A percentile compares a stretch with the other conserved stretches of the same genome.
Evolutionary conservation across 2,888 invertebrate species (phyloP).

Genomic region (Galerucella pusilla): DNA sequence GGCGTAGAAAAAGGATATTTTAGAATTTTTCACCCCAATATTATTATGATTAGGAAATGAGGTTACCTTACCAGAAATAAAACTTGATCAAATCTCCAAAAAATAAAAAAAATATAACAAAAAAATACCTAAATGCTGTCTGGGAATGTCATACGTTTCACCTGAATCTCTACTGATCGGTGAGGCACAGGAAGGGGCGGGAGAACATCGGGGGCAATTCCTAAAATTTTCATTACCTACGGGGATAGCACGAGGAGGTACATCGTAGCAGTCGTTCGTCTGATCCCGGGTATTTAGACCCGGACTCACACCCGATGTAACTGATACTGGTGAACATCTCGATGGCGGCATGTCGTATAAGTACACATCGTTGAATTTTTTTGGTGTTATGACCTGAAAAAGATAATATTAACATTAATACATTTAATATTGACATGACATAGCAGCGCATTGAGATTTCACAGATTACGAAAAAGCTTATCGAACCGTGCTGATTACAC

Average conservation of each 20-base stretch:
- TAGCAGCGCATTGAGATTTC: too few species aligned
- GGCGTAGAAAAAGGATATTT: too few species aligned
- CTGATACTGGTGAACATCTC: conserved; percentile 58
- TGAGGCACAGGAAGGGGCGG: conserved; percentile 65
- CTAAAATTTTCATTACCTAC: conserved; percentile 67
- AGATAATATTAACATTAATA: conserved; percentile 34
- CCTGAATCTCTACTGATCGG: conserved; percentile 61
- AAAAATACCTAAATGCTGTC: conserved; percentile 61
- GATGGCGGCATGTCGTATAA: conserved; percentile 74
- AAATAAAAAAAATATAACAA: background rate
- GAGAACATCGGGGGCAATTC: conserved; percentile 62
- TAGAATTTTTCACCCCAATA: too few species aligned
- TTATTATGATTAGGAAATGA: background rate
- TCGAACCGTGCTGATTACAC: too few species aligned
- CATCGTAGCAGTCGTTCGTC: conserved; percentile 69
- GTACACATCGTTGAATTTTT: conserved; percentile 79
- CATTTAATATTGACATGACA: background rate
- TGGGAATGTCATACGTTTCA: conserved; percentile 75
- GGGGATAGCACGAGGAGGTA: conserved; percentile 73
- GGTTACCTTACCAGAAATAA: background rate
- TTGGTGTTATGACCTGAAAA: conserved; percentile 75
- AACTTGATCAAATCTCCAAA: background rate
- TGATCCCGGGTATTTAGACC: conserved; percentile 56
- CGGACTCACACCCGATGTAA: conserved; percentile 57
- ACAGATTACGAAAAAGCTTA: too few species aligned